These are phyloP conservation scores for Kuschelorhynchus macadamiae DNA, from an alignment of 2,888 invertebrate species.

Conservation along the genomic window DNA sequence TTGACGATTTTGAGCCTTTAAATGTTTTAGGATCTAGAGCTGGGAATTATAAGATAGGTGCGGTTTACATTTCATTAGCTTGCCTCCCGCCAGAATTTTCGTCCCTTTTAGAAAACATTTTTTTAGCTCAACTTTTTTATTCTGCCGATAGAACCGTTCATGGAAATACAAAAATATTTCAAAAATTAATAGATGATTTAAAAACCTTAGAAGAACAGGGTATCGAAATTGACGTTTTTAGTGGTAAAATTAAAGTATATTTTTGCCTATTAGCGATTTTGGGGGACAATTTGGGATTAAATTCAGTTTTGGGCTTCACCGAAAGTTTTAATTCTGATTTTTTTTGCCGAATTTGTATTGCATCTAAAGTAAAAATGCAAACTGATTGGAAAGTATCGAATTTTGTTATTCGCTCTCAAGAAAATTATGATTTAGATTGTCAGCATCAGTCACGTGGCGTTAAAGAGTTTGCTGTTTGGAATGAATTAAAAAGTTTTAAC, in stretches of 20 bases:
- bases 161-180: constrained; percentile 18
- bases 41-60: constrained; percentile 34
- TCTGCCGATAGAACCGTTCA: constrained; percentile 12
- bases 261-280: constrained; percentile 26
- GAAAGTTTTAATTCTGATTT: constrained; percentile 24
- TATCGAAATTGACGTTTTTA: not conserved
- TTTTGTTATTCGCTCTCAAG: not conserved
- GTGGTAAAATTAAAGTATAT: constrained; percentile 9
- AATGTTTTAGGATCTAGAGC: constrained; percentile 35
- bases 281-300: constrained; percentile 30
- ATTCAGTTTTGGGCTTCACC: constrained; percentile 17
- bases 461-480: no score
- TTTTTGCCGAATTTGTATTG: constrained; percentile 14
- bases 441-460: no score
- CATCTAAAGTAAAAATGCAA: not conserved
- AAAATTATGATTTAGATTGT: constrained; percentile 14
- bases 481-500: constrained; percentile 8
- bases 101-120: constrained; percentile 30
- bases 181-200: constrained; percentile 24
- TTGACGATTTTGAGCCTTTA: constrained; percentile 31
- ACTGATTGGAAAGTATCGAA: not conserved
- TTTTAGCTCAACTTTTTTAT: constrained; percentile 28
- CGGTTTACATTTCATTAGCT: constrained; percentile 31
- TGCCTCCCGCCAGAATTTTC: constrained; percentile 30
- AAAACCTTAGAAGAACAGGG: constrained; percentile 31